These are phyloP conservation scores for Clitarchus hookeri DNA, from an alignment of 2,888 invertebrate genomes.

Conservation along the genomic window DNA sequence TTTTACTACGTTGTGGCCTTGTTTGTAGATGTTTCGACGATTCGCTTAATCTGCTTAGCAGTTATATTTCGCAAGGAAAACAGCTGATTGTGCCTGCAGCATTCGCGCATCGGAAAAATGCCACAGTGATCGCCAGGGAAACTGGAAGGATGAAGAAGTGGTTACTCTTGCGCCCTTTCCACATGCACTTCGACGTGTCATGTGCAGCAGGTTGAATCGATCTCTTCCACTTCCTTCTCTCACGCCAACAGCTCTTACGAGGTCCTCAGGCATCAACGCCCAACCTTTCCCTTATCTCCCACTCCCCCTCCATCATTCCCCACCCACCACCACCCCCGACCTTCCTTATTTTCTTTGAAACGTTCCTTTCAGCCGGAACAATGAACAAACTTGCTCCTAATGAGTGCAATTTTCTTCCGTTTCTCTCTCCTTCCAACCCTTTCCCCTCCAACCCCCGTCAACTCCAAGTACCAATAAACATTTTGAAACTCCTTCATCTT, in stretches of 20 bases:
- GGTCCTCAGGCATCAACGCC: not conserved
- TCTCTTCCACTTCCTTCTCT: slow-evolving; percentile 1
- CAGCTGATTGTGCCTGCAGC: no score
- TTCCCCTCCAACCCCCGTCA: not conserved
- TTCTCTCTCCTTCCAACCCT: not conserved
- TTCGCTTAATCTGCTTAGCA: no score
- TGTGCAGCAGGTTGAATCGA: not conserved
- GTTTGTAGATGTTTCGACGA: no score
- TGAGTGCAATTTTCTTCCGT: slow-evolving; percentile 26
- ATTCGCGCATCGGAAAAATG: no score
- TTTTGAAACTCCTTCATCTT: slow-evolving; percentile 4
- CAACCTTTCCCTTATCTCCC: not conserved
- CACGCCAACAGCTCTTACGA: not conserved
- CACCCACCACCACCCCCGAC: not conserved
- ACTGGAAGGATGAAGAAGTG: not conserved
- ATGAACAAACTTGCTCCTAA: slow-evolving; percentile 25
- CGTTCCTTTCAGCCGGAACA: slow-evolving; percentile 25
- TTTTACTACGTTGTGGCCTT: no score
- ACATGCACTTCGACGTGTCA: not conserved
- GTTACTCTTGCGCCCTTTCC: not conserved
- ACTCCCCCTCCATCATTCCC: not conserved
- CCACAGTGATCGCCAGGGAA: no score
- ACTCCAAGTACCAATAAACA: not conserved
- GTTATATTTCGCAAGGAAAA: no score
- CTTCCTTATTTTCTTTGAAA: slow-evolving; percentile 28